phyloP scores from a whole-genome alignment of 2,888 invertebrate species.

The Ceriagrion tenellum region DNA sequence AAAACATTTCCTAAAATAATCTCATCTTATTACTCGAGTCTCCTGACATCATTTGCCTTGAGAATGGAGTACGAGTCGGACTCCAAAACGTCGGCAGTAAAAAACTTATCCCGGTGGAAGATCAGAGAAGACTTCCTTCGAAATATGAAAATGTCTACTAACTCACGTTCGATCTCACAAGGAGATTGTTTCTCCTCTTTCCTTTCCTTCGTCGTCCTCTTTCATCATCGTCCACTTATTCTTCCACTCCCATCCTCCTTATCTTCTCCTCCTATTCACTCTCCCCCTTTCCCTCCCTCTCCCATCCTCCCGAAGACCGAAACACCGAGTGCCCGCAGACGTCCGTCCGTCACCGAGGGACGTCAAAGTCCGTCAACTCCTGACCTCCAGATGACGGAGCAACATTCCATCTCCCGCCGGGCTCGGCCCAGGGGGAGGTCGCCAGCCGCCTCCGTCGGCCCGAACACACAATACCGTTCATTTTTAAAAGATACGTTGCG shows the following conservation, averaged over 20 bases:
- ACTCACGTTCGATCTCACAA: neutral
- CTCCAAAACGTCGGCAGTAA: too few species aligned
- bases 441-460: neutral
- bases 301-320: neutral
- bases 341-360: slow-evolving; percentile 1
- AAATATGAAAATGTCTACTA: too few species aligned
- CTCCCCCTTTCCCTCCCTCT: neutral
- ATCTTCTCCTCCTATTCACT: neutral
- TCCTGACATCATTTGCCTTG: too few species aligned
- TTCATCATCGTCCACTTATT: too few species aligned
- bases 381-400: slow-evolving; percentile 24
- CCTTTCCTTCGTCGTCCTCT: neutral
- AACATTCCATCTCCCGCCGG: slow-evolving; percentile 6
- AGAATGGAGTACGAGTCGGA: too few species aligned
- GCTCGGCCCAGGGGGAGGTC: neutral
- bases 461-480: slow-evolving; percentile 42
- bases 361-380: slow-evolving; percentile 57
- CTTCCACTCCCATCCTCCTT: neutral
- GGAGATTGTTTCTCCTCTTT: neutral
- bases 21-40: too few species aligned
- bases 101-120: too few species aligned
- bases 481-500: slow-evolving; percentile 46
- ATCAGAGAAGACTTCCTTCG: too few species aligned
- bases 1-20: too few species aligned
- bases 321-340: slow-evolving; percentile 34